These are phyloP conservation scores for Anoplophora glabripennis DNA, from an alignment of 1,140 invertebrate genomes.

Conservation along the genomic window DNA sequence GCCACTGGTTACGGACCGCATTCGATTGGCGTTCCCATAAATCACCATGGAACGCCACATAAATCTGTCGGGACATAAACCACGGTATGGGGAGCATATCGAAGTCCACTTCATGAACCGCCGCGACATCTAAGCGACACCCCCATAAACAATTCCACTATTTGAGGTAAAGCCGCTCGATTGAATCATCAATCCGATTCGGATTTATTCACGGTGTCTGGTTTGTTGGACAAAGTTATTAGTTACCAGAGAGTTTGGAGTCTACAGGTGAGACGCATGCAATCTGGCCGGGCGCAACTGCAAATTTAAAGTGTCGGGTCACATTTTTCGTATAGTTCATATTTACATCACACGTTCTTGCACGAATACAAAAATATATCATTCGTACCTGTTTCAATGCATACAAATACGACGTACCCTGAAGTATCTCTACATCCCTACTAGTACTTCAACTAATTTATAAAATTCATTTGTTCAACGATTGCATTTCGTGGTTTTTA, in stretches of 20 bases:
- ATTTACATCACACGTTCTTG: too few species aligned
- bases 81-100: constrained; percentile 16
- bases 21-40: constrained; percentile 5
- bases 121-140: constrained; percentile 14
- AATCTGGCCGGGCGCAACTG: too few species aligned
- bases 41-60: constrained; percentile 16
- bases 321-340: too few species aligned
- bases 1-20: constrained; percentile 2
- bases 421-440: too few species aligned
- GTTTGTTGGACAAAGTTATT: not conserved
- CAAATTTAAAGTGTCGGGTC: too few species aligned
- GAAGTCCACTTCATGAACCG: constrained; percentile 15
- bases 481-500: too few species aligned
- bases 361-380: too few species aligned
- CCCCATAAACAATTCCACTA: constrained; percentile 17
- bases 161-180: constrained; percentile 14
- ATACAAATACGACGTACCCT: too few species aligned
- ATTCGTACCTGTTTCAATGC: too few species aligned
- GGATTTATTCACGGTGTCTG: constrained; percentile 7
- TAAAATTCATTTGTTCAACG: too few species aligned
- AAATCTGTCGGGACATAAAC: constrained; percentile 16
- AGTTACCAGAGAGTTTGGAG: not conserved
- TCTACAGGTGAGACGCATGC: too few species aligned
- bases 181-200: constrained; percentile 14
- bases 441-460: too few species aligned